Evolutionary conservation across 2,113 vertebrate species (phyloP), one percentile per base, ranked within the genome.

Genomic region (Apistogramma diplotaenia): DNA sequence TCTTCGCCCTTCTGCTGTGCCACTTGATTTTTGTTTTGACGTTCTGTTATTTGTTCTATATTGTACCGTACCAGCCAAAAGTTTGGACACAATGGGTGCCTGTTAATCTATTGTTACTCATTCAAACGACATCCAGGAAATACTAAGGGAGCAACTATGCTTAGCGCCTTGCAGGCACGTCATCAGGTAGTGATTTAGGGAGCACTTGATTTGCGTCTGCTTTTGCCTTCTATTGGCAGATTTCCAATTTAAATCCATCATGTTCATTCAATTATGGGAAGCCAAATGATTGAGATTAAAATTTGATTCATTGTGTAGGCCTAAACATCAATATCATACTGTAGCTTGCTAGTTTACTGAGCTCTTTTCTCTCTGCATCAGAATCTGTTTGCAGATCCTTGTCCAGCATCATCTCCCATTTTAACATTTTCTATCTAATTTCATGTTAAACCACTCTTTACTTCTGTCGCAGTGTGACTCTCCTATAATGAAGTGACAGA

Each of bases 1-100:
- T 25, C 0, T 43, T 8, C 2, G 1, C 59, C 59, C 21, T 0
- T 62, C 60, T 62, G 0, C 60, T 65, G 23, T 16, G 60, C 60
- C 35, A 62, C 35, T 25, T 43, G 35, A 21, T 33, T 33, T 33
- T 33, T 33, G 33, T 33, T 33, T 33, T 33, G 33, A 33, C 0
- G 7, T 33, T 33, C 8, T 33, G 33, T 33, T 8, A 33, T 33
- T 33, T 33, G 33, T 33, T 33, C 1, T 33, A 33, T 33, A 8
- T 33, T 33, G 33, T 33, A 33, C 33, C 7, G 33, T 8, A 8
- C 33, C 33, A 33, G 33, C 33, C 8, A 33, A 33, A 33, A 2
- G 33, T 33, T 8, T 33, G 33, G 33, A 33, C 33, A 33, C 33
- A 33, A 33, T 8, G 33, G 8, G 33, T 33, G 33, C 8, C 33